phyloP scores from a whole-genome alignment of 2,888 invertebrate species.

The Agonopterix heracliana region DNA sequence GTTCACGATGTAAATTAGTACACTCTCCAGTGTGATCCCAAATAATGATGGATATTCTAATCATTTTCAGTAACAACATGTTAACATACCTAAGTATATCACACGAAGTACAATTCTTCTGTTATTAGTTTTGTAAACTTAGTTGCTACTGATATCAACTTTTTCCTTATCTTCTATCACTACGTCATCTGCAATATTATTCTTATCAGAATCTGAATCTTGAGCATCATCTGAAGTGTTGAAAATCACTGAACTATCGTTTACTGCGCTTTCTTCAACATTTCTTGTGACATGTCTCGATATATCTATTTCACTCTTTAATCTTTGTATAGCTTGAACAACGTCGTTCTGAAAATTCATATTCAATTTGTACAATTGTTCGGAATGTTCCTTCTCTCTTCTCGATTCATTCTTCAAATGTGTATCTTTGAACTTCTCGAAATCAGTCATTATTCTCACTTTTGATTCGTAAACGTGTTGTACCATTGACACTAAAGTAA shows the following conservation, averaged over 20 bases:
- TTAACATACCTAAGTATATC: no score
- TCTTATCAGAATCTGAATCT: conserved; percentile 17
- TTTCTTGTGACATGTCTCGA: conserved; percentile 40
- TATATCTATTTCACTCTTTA: conserved; percentile 63
- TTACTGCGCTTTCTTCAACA: conserved; percentile 21
- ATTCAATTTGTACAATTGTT: conserved; percentile 63
- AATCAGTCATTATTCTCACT: conserved; percentile 62
- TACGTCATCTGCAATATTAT: conserved; percentile 19
- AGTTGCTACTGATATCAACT: neutral
- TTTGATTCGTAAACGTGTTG: conserved; percentile 68
- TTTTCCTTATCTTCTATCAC: neutral
- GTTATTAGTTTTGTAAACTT: no score
- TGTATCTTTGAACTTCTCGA: conserved; percentile 63
- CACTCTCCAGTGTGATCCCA: no score
- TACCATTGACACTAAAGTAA: conserved; percentile 62
- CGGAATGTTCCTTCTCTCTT: conserved; percentile 64
- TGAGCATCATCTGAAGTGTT: conserved; percentile 33
- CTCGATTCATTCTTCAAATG: conserved; percentile 58
- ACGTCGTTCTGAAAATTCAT: conserved; percentile 69
- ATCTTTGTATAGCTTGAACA: conserved; percentile 58
- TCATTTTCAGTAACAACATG: no score
- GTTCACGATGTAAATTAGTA: no score
- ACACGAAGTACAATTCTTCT: no score
- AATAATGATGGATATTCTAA: no score
- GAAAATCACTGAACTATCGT: conserved; percentile 47